These are phyloP conservation scores for Borostomias antarcticus DNA, from an alignment of 2,797 vertebrate genomes.

Conservation along the genomic window DNA sequence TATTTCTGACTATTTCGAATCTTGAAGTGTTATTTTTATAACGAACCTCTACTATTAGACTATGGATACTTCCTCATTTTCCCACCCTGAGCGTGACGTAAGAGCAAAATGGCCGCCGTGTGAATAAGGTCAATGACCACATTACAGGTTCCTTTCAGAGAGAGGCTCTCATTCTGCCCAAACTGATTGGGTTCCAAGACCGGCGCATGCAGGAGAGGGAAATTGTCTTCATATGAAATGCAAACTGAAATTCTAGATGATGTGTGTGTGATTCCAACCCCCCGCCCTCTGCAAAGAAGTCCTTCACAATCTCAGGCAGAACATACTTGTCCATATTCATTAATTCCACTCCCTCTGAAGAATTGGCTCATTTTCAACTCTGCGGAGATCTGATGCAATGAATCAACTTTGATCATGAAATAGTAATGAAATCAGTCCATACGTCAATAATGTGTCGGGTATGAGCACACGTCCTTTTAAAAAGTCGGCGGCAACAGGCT, in stretches of 20 bases:
- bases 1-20: too few relatives aligned
- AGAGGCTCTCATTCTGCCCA: constrained; percentile 15
- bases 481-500: not conserved
- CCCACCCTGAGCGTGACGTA: too few relatives aligned
- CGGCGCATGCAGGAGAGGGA: not conserved
- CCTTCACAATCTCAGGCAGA: not conserved
- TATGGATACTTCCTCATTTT: too few relatives aligned
- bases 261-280: not conserved
- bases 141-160: too few relatives aligned
- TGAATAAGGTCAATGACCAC: too few relatives aligned
- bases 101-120: too few relatives aligned
- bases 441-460: not conserved
- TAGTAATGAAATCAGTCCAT: not conserved
- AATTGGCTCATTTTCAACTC: not conserved
- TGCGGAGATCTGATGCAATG: not conserved
- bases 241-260: constrained; percentile 4
- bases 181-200: not conserved
- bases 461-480: not conserved
- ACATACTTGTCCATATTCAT: not conserved
- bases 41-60: too few relatives aligned
- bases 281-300: not conserved
- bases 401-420: not conserved
- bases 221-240: constrained; percentile 1
- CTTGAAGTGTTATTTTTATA: too few relatives aligned
- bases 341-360: not conserved